Evolutionary conservation across 2,888 invertebrate genomes (phyloP).

Genomic region (Drosophila conformis): DNA sequence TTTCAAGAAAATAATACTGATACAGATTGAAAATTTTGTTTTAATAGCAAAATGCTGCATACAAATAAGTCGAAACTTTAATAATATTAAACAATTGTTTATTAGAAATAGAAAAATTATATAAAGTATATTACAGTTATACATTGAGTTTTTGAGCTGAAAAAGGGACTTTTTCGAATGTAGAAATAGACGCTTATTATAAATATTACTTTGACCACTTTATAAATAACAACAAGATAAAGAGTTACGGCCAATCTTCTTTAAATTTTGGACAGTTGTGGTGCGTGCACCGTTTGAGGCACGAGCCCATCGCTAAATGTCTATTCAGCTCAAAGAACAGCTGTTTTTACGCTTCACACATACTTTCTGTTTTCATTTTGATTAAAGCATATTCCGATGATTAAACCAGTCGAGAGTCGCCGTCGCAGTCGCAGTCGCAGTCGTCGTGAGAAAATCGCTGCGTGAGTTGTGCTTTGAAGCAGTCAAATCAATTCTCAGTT

Average conservation of each 20-base stretch:
- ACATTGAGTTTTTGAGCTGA: no score
- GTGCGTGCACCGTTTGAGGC: constrained; percentile 6
- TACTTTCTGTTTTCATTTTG: constrained; percentile 78
- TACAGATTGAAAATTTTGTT: background rate
- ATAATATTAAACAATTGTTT: background rate
- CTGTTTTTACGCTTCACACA: constrained; percentile 68
- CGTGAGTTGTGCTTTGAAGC: constrained; percentile 37
- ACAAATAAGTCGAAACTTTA: background rate
- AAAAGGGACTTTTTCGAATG: background rate
- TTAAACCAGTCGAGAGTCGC: constrained; percentile 71
- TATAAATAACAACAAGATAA: background rate
- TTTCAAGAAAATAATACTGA: background rate
- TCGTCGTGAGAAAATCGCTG: constrained; percentile 52
- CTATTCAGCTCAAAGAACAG: constrained; percentile 56
- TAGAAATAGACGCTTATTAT: background rate
- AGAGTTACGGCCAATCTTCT: background rate
- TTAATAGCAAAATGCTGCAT: background rate
- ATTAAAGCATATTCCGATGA: constrained; percentile 75
- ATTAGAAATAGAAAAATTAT: background rate
- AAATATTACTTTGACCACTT: background rate
- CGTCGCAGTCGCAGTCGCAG: constrained; percentile 41
- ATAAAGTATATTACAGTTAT: background rate
- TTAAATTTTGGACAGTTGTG: background rate
- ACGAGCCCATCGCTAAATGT: constrained; percentile 51
- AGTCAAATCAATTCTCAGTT: constrained; percentile 20